A percentile compares a stretch with the other conserved stretches of the same genome.
Conservation (phyloP, 2,888 invertebrate genomes). For the Trissonchulus sp. region DNA sequence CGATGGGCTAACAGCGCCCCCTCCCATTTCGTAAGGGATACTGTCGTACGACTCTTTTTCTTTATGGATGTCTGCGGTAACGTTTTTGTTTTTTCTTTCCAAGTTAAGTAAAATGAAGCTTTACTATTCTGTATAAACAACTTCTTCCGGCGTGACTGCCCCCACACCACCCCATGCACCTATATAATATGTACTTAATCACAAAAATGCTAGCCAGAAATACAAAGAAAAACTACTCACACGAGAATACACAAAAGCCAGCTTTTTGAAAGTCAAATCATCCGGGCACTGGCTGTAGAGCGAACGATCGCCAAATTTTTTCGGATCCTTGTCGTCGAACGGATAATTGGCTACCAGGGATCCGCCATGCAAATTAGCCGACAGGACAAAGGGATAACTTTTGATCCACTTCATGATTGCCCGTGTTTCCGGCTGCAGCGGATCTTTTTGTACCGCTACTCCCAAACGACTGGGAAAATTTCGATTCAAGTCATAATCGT, state of each 20-base stretch:
- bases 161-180: no score
- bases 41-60: no score
- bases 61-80: no score
- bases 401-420: slow-evolving; percentile 53
- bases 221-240: no score
- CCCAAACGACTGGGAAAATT: slow-evolving; percentile 76
- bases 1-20: no score
- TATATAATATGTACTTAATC: no score
- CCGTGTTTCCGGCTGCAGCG: slow-evolving; percentile 51
- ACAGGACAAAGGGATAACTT: slow-evolving; percentile 48
- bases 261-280: slow-evolving; percentile 46
- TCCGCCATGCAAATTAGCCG: slow-evolving; percentile 57
- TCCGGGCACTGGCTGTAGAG: slow-evolving; percentile 39
- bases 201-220: no score
- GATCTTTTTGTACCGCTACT: slow-evolving; percentile 31
- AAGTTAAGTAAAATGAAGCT: no score
- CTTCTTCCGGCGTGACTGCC: no score
- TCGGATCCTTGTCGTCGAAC: slow-evolving; percentile 71
- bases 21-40: no score
- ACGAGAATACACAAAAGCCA: slow-evolving; percentile 46
- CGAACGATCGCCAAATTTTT: slow-evolving; percentile 43
- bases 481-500: slow-evolving; percentile 74
- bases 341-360: slow-evolving; percentile 93
- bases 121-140: no score
- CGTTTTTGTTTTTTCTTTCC: no score